Evolutionary conservation across 2,888 invertebrate species (phyloP), one percentile per base, ranked within the genome.

Genomic region (Drosophila subquinaria): DNA sequence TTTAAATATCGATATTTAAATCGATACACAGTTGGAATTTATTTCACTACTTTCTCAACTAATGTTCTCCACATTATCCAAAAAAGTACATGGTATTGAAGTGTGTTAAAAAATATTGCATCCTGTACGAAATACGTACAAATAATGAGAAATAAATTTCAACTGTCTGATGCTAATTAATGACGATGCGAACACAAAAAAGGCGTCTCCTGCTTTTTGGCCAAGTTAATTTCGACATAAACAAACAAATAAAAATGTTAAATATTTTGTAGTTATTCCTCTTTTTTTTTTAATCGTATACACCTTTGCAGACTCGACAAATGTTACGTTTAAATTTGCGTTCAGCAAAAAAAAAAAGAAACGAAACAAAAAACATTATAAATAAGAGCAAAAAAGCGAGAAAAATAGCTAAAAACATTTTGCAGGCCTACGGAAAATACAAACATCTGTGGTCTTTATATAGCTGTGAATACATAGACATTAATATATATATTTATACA

Each of bases 191-290:
- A 20, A 52, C 63, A 45, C 40, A 71, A 15, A 36, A 42, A 47
- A 48, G 48, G 35, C 57, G 33, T 50, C 35, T 33, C n/a, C n/a
- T 35, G 38, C 20, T 23, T 23, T 52, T 57, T 36, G 57, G 50
- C 50, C 59, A 80, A 76, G 71, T 80, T 68, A 68, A 76, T 77
- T 76, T 69, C 59, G 40, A 73, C 69, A 69, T 69, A 73, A 81
- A 67, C 42, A 79, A 77, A 77, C 78, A 81, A 80, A 72, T 56
- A 64, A 61, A 59, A 65, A 43, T 63, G 73, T 61, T 71, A 57
- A 79, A 76, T 64, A 48, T 47, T 36, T 40, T 43, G 27, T 38
- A 50, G 36, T 10, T 27, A 15, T 17, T 33, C 8, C n/a, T 36
- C 5, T 17, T 59, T 5, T 51, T 15, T 59, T 5, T 51, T 30